phyloP scores from a whole-genome alignment of 2,888 invertebrate genomes.

The Apamea anceps region DNA sequence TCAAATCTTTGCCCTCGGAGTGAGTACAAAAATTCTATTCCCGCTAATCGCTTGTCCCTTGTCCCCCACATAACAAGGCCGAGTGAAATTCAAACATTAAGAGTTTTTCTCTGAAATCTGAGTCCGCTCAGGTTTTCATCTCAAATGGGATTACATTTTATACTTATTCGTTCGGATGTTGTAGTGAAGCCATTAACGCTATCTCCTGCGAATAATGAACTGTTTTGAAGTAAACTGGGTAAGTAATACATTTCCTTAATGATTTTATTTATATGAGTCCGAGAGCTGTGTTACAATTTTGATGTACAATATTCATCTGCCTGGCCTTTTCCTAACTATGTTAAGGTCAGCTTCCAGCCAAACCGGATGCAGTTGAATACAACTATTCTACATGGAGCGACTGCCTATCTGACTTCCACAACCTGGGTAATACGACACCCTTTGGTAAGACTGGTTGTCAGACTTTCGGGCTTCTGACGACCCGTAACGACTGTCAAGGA shows the following conservation, averaged over 20 bases:
- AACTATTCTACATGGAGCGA: neutral
- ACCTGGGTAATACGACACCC: too few relatives aligned
- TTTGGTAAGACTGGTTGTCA: neutral
- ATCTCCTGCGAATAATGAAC: neutral
- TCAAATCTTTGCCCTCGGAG: neutral
- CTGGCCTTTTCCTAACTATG: neutral
- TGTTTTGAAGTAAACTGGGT: neutral
- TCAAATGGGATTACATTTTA: slow-evolving; percentile 73
- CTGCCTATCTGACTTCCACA: neutral
- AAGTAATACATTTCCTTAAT: neutral
- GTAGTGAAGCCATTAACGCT: slow-evolving; percentile 50
- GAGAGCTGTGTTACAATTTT: neutral
- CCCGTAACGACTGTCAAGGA: too few relatives aligned
- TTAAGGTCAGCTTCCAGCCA: neutral
- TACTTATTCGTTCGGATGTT: slow-evolving; percentile 67
- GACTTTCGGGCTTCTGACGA: neutral
- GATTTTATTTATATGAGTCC: neutral
- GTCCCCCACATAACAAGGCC: slow-evolving; percentile 55
- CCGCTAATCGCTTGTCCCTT: slow-evolving; percentile 54
- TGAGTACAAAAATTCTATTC: neutral
- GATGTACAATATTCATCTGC: neutral
- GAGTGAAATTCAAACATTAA: slow-evolving; percentile 72
- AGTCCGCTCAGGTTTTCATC: slow-evolving; percentile 60
- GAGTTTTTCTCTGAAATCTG: slow-evolving; percentile 76
- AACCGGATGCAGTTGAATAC: neutral